Evolutionary conservation across 64 coral and sea anemone genomes (phyloP).

Genomic region (Stichodactyla helianthus): DNA sequence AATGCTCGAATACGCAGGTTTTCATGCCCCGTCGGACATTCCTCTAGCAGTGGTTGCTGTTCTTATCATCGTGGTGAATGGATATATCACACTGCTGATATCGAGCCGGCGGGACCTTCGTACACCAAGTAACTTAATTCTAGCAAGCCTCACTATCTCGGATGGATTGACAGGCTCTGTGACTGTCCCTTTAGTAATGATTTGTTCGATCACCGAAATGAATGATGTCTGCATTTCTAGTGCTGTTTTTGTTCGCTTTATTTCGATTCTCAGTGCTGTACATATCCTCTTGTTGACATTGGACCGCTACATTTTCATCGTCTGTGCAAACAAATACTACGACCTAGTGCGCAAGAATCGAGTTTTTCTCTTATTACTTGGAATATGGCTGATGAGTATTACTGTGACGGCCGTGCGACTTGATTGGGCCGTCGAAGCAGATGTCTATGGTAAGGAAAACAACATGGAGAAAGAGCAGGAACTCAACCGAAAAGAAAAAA

Average conservation of each 20-base stretch:
- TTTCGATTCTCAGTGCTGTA: constrained; percentile 35
- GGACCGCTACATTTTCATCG: constrained; percentile 48
- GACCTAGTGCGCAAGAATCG: constrained; percentile 31
- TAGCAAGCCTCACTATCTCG: constrained; percentile 47
- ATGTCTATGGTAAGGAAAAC: not conserved
- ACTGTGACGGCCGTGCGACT: constrained; percentile 27
- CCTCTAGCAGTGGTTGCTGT: constrained; percentile 7
- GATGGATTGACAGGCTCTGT: constrained; percentile 40
- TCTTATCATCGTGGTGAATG: constrained; percentile 42
- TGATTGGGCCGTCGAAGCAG: constrained; percentile 18
- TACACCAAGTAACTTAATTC: constrained; percentile 40
- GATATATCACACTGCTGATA: constrained; percentile 22
- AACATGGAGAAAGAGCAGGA: constrained; percentile 4
- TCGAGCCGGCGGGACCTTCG: not conserved
- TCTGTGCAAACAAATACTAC: constrained; percentile 41
- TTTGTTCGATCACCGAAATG: not conserved
- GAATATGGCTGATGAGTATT: constrained; percentile 42
- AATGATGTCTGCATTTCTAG: constrained; percentile 15
- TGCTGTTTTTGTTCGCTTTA: constrained; percentile 28
- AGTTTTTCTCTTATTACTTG: constrained; percentile 1
- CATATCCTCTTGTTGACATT: constrained; percentile 43
- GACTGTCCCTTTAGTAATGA: constrained; percentile 41
- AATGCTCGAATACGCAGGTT: not conserved
- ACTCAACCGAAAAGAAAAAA: constrained; percentile 23
- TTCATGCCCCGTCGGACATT: constrained; percentile 4